Base-by-base conservation (phyloP, 2,797 vertebrate genomes). In the Poecilia wingei region DNA sequence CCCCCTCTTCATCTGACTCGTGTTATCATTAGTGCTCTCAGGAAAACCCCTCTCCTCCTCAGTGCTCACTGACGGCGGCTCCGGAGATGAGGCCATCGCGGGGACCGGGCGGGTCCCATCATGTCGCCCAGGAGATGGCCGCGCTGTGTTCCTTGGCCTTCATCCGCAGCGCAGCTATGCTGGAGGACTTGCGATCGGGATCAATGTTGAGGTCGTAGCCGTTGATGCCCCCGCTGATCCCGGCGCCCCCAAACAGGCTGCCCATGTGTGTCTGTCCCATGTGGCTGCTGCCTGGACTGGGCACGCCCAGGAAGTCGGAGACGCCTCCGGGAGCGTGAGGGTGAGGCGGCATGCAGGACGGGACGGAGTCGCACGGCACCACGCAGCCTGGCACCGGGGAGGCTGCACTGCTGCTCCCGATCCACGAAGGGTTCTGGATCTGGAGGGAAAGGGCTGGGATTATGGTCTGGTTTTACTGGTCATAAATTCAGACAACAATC, bases 141-240 rank as follows among this genome's bases (percentile, higher is more conserved):
- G 98, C 98, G 33, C 98, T 99, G 96, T 99, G 98, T 96, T 99
- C 98, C 94, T 99, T 99, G 55, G 98, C 98, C 90, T 99, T 99
- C 98, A 99, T 99, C 84, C 98, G 96, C 90, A 99, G 96, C 12
- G 98, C 96, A 9, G 98, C 98, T 74, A 99, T 99, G 96, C 98
- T 99, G 81, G 98, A 99, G 61, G 96, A 98, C 95, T 99, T 99
- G 95, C 98, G 97, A 93, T 99, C 98, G 1, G 98, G 98, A 94
- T 99, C 98, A 16, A 97, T 95, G 73, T 97, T 98, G 90, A 99
- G 95, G 95, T 99, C 98, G 0, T 99, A 99, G 86, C 98, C 97
- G 0, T 99, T 99, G 94, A 99, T 96, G 79, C 97, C 94, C 0
- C 97, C 95, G 25, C 96, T 96, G 93, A 99, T 97, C 28, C 96